Conservation (phyloP, 2,888 invertebrate genomes). For the Geotrupes spiniger region DNA sequence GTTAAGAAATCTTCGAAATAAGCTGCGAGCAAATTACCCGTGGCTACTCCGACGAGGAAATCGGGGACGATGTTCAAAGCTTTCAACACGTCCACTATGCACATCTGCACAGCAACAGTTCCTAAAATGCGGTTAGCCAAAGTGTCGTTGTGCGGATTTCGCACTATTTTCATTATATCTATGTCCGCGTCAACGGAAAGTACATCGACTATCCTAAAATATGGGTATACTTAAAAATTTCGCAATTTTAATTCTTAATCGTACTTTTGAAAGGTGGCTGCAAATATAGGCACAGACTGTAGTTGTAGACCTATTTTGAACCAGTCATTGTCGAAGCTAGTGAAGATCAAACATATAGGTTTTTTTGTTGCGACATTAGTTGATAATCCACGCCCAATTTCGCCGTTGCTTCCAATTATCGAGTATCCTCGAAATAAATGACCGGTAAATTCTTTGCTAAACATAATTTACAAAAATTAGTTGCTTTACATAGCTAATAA, state of each 20-base stretch:
- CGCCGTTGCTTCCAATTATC: constrained; percentile 3
- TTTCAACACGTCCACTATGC: constrained; percentile 48
- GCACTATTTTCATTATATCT: constrained; percentile 13
- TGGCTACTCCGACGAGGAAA: constrained; percentile 75
- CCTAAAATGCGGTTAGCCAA: constrained; percentile 16
- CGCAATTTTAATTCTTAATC: no score
- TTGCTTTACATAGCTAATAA: no score
- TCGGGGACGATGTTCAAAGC: constrained; percentile 41
- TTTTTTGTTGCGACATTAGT: not conserved
- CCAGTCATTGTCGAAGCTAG: constrained; percentile 6
- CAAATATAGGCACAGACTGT: constrained; percentile 10
- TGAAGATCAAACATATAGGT: constrained; percentile 11
- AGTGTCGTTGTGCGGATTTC: not conserved
- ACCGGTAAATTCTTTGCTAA: constrained; percentile 3
- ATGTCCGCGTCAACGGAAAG: not conserved
- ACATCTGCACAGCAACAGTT: constrained; percentile 55
- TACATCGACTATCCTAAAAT: constrained; percentile 10
- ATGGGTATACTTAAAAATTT: not conserved
- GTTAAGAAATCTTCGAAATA: constrained; percentile 6
- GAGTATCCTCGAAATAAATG: constrained; percentile 2
- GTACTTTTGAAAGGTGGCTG: constrained; percentile 9
- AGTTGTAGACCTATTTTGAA: constrained; percentile 3
- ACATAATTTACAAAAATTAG: no score
- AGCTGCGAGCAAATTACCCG: constrained; percentile 11
- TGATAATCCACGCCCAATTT: not conserved